Percentiles rank a stretch among this genome's conserved stretches.
Conservation (phyloP, 2,797 vertebrate genomes). For the Sebastes hubbsi region DNA sequence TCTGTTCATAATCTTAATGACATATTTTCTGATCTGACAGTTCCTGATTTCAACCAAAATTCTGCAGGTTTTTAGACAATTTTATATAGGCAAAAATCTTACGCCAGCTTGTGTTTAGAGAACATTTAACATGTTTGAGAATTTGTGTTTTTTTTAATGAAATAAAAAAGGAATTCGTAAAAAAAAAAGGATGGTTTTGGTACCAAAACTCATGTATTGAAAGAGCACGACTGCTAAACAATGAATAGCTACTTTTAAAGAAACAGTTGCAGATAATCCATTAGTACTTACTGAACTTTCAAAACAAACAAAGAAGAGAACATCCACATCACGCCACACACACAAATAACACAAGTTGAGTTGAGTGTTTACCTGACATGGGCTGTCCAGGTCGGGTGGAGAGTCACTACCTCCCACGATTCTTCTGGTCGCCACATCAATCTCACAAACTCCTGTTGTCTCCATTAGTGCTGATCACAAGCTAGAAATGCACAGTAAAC, state of each 20-base stretch:
- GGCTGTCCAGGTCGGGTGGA: constrained; percentile 72
- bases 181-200: not conserved
- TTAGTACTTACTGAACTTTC: not conserved
- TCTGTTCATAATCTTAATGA: not conserved
- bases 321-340: not conserved
- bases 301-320: not conserved
- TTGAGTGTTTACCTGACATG: constrained; percentile 67
- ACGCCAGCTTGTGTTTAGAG: not conserved
- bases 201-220: not conserved
- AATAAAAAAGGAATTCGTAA: not conserved
- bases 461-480: constrained; percentile 77
- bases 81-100: not conserved
- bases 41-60: not conserved
- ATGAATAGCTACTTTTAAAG: not conserved
- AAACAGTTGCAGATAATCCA: not conserved
- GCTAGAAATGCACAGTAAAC: not conserved
- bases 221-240: not conserved
- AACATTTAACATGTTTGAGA: not conserved
- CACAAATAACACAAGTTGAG: not conserved
- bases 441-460: constrained; percentile 79
- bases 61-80: not conserved
- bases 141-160: not conserved
- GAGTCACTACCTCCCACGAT: constrained; percentile 80
- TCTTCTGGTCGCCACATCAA: constrained; percentile 79
- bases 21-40: not conserved